Evolutionary conservation across 2,797 vertebrate species (phyloP).

Genomic region (Ispidina lecontei): DNA sequence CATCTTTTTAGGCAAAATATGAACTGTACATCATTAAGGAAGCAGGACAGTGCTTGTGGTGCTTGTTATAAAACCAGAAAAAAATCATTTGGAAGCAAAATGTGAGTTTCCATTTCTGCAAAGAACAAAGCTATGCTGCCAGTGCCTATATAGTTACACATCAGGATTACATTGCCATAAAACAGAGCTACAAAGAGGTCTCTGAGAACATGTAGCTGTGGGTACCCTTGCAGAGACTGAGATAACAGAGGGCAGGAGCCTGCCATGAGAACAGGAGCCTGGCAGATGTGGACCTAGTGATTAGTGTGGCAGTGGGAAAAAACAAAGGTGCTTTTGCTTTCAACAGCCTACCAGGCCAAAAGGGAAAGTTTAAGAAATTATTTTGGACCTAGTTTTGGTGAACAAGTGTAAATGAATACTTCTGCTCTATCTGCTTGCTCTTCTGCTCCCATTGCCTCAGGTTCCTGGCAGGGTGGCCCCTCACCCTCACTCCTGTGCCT

Average conservation of each 20-base stretch:
- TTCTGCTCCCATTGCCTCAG: background rate
- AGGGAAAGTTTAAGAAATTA: background rate
- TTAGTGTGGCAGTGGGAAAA: background rate
- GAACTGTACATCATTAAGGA: too few species aligned
- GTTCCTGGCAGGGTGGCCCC: background rate
- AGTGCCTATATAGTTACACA: background rate
- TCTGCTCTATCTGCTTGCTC: background rate
- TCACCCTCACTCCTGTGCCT: accelerated
- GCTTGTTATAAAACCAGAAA: too few species aligned
- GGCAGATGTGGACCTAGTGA: background rate
- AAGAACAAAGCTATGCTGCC: too few species aligned
- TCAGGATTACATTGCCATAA: background rate
- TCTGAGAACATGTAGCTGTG: background rate
- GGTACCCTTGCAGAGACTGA: background rate
- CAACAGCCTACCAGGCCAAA: background rate
- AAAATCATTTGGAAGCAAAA: too few species aligned
- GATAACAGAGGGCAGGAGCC: accelerated
- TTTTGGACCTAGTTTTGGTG: background rate
- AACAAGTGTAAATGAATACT: background rate
- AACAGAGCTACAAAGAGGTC: background rate
- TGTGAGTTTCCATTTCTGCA: too few species aligned
- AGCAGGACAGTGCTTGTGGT: too few species aligned
- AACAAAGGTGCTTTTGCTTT: background rate
- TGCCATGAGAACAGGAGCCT: background rate
- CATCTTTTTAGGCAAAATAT: too few species aligned